Base-by-base conservation (phyloP, 2,888 invertebrate genomes). In the Mythimna vitellina region DNA sequence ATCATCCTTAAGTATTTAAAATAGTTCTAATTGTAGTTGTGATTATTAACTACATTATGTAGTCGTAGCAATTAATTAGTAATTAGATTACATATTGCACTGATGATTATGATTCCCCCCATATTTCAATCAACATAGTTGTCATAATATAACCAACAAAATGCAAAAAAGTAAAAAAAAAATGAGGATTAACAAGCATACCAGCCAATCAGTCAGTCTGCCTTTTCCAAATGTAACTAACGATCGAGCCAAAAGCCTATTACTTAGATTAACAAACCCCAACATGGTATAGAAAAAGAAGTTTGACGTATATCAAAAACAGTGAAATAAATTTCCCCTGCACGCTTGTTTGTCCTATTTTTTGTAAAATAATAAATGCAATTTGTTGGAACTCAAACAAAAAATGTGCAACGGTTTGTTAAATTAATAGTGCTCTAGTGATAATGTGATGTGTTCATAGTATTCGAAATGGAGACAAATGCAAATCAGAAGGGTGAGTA, bases 401-500 rank as follows among this genome's bases (percentile, higher is more conserved):
- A 74, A 78, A 80, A 83, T 85, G 85, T 86, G 83, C 72, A 77
- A 58, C 73, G 64, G 76, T 71, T 84, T 80, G 70, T 76, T 84
- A 70, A 77, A 80, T 79, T 78, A 70, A 71, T 78, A 78, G 66
- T 81, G 85, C 83, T 87, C 72, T 87, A 87, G 95, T 94, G 93
- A 95, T 95, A 90, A 94, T 95, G 96, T 95, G 93, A 95, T 93
- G 90, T 88, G 83, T 88, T 88, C 83, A 85, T 86, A 85, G 79
- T 86, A 83, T 86, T 87, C 88, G 93, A 92, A 93, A 96, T 96
- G 96, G 95, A 95, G 93, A 92, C 94, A 88, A 94, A 93, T 92
- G 90, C 92, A 90, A 95, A 93, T 92, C 93, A 92, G 88, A 95
- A 93, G 91, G 95, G 96, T 95, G 86, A 95, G 95, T 93, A 90